Evolutionary conservation across 1,140 invertebrate genomes (phyloP).

Genomic region (Venustaconcha ellipsiformis): DNA sequence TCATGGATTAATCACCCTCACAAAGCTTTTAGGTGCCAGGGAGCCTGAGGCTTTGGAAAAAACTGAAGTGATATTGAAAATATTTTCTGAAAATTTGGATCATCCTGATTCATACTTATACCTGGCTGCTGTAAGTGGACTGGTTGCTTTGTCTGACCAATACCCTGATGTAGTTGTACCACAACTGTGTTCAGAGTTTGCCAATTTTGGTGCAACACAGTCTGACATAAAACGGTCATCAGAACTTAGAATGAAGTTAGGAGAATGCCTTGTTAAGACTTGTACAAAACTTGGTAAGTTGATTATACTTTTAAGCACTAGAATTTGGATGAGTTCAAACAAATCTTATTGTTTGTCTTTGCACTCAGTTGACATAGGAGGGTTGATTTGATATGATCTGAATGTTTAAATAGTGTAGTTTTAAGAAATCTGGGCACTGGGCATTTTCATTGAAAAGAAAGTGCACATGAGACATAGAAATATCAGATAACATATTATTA

Average conservation of each 20-base stretch:
- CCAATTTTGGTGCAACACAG: slow-evolving; percentile 54
- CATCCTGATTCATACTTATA: slow-evolving; percentile 88
- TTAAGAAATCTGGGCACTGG: no score
- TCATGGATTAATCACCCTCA: slow-evolving; percentile 83
- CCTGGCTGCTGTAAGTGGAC: slow-evolving; percentile 81
- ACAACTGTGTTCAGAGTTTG: slow-evolving; percentile 76
- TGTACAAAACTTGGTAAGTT: slow-evolving; percentile 78
- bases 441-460: no score
- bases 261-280: slow-evolving; percentile 84
- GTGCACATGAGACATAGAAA: no score
- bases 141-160: slow-evolving; percentile 76
- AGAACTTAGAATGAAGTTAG: slow-evolving; percentile 80
- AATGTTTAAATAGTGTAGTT: no score
- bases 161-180: slow-evolving; percentile 79
- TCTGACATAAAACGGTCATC: slow-evolving; percentile 57
- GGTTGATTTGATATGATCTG: no score
- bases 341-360: no score
- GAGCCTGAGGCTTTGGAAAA: slow-evolving; percentile 77
- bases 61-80: slow-evolving; percentile 77
- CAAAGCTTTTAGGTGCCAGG: slow-evolving; percentile 77
- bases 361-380: no score
- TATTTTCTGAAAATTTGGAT: slow-evolving; percentile 77
- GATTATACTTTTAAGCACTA: background rate
- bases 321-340: no score
- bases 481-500: no score